These are phyloP conservation scores for Clunio marinus DNA, from an alignment of 2,888 invertebrate genomes.

Conservation along the genomic window DNA sequence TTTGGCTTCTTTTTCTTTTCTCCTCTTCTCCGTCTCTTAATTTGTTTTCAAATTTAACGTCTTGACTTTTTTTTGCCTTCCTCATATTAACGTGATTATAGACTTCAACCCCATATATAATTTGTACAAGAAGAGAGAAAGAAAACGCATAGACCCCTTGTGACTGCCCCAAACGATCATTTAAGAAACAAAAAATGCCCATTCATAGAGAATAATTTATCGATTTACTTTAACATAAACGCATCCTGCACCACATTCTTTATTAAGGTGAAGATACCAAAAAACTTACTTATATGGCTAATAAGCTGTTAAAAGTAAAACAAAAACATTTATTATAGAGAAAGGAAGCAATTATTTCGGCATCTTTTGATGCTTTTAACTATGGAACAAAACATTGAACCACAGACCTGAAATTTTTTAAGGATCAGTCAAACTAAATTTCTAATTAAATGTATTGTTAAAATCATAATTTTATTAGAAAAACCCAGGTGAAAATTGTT, in stretches of 20 bases:
- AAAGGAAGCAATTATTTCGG: neutral
- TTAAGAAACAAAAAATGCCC: constrained; percentile 34
- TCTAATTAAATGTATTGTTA: constrained; percentile 29
- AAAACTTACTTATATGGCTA: constrained; percentile 17
- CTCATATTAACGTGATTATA: constrained; percentile 38
- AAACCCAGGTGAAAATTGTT: constrained; percentile 9
- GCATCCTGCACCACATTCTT: neutral
- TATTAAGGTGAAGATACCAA: constrained; percentile 19
- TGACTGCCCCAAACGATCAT: constrained; percentile 35
- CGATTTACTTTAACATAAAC: constrained; percentile 7
- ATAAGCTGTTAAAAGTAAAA: constrained; percentile 24
- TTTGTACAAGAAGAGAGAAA: constrained; percentile 4
- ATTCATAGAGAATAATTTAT: constrained; percentile 38
- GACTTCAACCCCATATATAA: constrained; percentile 33
- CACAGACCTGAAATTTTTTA: neutral
- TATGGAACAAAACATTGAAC: neutral
- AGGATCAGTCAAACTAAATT: constrained; percentile 5
- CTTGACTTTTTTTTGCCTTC: constrained; percentile 24
- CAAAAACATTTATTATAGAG: constrained; percentile 34
- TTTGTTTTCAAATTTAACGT: constrained; percentile 26
- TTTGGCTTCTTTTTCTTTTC: constrained; percentile 17
- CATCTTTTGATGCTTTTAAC: neutral
- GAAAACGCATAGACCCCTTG: neutral
- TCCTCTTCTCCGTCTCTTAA: constrained; percentile 11
- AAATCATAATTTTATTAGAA: constrained; percentile 8